Evolutionary conservation across 1,140 invertebrate genomes (phyloP).

Genomic region (Drosophila orena): DNA sequence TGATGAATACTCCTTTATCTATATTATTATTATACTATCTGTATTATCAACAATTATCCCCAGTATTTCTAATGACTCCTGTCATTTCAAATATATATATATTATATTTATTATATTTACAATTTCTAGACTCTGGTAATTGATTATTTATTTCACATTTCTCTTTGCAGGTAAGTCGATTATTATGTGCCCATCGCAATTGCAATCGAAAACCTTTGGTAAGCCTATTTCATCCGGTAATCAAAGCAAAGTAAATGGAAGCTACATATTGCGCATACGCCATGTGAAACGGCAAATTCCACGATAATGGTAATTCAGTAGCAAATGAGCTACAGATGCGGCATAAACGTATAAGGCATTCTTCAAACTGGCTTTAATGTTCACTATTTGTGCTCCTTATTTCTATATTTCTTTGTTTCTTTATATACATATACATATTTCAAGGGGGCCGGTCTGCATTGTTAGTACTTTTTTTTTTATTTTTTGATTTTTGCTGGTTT

Average conservation of each 20-base stretch:
- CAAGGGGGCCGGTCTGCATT: constrained; percentile 49
- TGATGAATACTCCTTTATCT: neutral
- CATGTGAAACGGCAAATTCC: neutral
- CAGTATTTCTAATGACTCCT: too few species aligned
- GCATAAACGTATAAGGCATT: too few species aligned
- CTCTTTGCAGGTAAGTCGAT: constrained; percentile 65
- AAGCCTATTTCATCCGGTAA: constrained; percentile 5
- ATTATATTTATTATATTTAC: too few species aligned
- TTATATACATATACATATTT: constrained; percentile 16
- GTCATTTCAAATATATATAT: too few species aligned
- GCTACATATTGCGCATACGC: constrained; percentile 3
- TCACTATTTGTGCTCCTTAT: neutral
- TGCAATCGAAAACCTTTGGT: constrained; percentile 2
- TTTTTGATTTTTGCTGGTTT: neutral
- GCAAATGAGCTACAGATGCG: neutral
- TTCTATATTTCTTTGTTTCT: neutral
- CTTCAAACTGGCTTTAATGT: too few species aligned
- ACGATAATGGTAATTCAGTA: too few species aligned
- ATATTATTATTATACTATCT: too few species aligned
- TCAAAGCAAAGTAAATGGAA: constrained; percentile 1
- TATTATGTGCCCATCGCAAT: neutral
- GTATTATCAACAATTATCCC: too few species aligned
- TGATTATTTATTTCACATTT: constrained; percentile 1
- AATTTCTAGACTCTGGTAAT: constrained; percentile 4
- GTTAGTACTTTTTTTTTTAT: constrained; percentile 2